Conservation (phyloP, 2,888 invertebrate genomes). For the Sceliomorpha sp. region DNA sequence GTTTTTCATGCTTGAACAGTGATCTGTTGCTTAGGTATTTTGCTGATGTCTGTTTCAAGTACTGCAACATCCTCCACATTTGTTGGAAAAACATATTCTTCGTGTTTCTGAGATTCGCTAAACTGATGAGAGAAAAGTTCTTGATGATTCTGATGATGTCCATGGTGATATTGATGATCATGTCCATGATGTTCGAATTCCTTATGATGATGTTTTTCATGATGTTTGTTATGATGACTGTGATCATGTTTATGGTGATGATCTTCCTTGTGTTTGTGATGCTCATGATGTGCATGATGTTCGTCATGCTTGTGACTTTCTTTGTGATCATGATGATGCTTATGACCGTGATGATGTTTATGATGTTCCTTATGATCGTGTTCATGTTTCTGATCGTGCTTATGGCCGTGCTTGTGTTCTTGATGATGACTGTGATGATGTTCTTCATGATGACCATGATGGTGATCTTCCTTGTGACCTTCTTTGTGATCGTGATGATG, state of each 20-base stretch:
- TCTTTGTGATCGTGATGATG: conserved; percentile 64
- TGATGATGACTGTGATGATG: conserved; percentile 67
- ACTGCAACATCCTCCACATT: conserved; percentile 35
- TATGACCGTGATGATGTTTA: conserved; percentile 64
- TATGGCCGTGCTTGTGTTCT: conserved; percentile 24
- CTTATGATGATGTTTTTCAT: conserved; percentile 66
- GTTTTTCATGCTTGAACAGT: no score
- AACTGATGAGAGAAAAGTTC: conserved; percentile 54
- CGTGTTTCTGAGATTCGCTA: conserved; percentile 61
- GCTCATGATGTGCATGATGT: conserved; percentile 63
- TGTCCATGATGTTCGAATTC: conserved; percentile 56
- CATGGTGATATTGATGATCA: conserved; percentile 60
- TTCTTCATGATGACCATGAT: conserved; percentile 62
- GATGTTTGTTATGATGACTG: conserved; percentile 65
- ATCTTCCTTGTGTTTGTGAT: conserved; percentile 60
- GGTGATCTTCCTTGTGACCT: conserved; percentile 57
- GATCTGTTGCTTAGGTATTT: conserved; percentile 42
- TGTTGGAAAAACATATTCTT: conserved; percentile 66
- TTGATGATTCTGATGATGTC: conserved; percentile 63
- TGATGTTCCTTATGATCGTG: conserved; percentile 59
- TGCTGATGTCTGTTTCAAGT: conserved; percentile 33
- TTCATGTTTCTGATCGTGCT: conserved; percentile 60
- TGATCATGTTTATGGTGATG: conserved; percentile 68
- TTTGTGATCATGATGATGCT: conserved; percentile 64
- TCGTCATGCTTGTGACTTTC: conserved; percentile 66